Evolutionary conservation across 2,113 vertebrate species (phyloP).

Genomic region (Probosciger aterrimus): DNA sequence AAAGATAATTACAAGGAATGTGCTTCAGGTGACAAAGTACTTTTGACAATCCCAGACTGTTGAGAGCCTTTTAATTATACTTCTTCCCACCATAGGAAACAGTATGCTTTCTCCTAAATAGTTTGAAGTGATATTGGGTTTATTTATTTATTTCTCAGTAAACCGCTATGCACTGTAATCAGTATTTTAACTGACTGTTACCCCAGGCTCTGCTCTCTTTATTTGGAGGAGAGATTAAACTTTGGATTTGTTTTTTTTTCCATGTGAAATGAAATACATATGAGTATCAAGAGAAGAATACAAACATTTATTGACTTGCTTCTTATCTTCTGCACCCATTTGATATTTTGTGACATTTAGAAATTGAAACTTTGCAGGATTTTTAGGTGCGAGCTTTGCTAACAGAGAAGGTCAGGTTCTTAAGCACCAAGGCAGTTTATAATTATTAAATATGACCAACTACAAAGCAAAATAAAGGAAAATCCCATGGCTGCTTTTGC

Average conservation of each 20-base stretch:
- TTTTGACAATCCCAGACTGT: constrained; percentile 72
- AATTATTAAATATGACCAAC: constrained; percentile 45
- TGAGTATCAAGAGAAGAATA: constrained; percentile 44
- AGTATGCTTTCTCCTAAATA: constrained; percentile 51
- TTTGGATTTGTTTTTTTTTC: not conserved
- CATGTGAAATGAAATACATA: constrained; percentile 34
- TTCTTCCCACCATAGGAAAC: constrained; percentile 45
- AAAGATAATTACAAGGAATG: constrained; percentile 76
- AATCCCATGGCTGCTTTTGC: not conserved
- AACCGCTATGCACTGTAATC: constrained; percentile 61
- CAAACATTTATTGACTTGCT: constrained; percentile 64
- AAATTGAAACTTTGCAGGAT: constrained; percentile 54
- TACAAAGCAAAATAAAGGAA: not conserved
- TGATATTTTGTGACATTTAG: constrained; percentile 74
- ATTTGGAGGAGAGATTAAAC: constrained; percentile 38
- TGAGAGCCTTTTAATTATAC: constrained; percentile 78
- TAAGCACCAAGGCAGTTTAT: constrained; percentile 44
- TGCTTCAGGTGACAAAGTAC: constrained; percentile 74
- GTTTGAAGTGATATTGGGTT: constrained; percentile 27
- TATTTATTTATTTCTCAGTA: constrained; percentile 62
- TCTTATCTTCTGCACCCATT: constrained; percentile 47
- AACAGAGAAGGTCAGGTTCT: constrained; percentile 46
- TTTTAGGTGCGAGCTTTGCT: constrained; percentile 31
- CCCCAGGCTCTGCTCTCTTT: not conserved
- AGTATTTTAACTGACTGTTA: constrained; percentile 63